Evolutionary conservation across 2,797 vertebrate genomes (phyloP).

Genomic region (Periparus ater): DNA sequence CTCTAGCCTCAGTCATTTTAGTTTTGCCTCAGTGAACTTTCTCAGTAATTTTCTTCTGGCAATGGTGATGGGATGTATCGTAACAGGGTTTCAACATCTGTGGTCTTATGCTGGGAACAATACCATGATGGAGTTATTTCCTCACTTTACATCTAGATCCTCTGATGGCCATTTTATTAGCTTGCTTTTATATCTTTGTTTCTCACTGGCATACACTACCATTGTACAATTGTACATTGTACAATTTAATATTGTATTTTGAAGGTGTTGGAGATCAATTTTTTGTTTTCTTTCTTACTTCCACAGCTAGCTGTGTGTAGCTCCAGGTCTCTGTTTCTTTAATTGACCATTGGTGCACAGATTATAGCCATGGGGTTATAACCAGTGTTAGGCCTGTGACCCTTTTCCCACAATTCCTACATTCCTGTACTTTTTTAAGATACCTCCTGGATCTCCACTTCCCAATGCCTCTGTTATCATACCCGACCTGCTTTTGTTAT

Average conservation of each 20-base stretch:
- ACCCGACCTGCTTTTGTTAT: background rate
- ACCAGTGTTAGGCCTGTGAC: background rate
- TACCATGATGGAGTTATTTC: background rate
- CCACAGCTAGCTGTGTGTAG: background rate
- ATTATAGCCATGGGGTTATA: background rate
- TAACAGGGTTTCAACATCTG: background rate
- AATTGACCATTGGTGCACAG: background rate
- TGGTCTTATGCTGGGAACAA: background rate
- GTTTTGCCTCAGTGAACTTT: background rate
- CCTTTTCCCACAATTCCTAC: background rate
- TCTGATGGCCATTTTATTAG: background rate
- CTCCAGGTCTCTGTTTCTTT: background rate
- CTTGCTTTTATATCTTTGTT: background rate
- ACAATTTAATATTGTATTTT: background rate
- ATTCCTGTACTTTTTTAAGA: background rate
- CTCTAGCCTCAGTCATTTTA: background rate
- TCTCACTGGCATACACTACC: background rate
- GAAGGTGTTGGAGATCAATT: background rate
- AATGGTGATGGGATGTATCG: background rate
- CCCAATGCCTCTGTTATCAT: background rate
- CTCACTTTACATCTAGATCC: background rate
- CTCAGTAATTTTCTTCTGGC: background rate
- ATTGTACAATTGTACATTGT: no score
- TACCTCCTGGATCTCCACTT: background rate
- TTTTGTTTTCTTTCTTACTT: background rate